phyloP scores from a whole-genome alignment of 2,888 invertebrate genomes.

The Cynaeus angustus region DNA sequence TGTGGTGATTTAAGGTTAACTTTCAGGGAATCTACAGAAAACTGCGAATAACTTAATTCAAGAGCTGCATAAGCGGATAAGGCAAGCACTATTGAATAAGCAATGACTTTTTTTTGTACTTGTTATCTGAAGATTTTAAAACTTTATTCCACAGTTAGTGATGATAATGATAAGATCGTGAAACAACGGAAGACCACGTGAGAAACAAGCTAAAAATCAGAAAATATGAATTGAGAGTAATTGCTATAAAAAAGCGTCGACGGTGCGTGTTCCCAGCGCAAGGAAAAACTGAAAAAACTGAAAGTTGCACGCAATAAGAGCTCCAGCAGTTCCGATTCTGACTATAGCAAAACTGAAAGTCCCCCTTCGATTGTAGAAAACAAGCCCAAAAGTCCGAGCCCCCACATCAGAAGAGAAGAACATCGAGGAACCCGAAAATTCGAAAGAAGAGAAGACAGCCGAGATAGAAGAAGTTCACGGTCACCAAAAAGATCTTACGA shows the following conservation, averaged over 20 bases:
- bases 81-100: conserved; percentile 89
- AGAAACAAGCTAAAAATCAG: conserved; percentile 90
- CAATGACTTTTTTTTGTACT: conserved; percentile 75
- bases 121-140: background rate
- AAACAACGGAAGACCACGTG: conserved; percentile 90
- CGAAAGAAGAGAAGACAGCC: conserved; percentile 45
- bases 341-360: conserved; percentile 62
- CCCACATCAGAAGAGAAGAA: conserved; percentile 39
- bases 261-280: conserved; percentile 74
- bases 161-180: conserved; percentile 94
- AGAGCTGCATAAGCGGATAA: conserved; percentile 93
- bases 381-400: conserved; percentile 50
- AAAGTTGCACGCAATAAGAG: conserved; percentile 67
- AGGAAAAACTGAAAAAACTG: conserved; percentile 5
- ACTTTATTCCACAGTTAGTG: conserved; percentile 83
- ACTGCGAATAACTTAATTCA: conserved; percentile 78
- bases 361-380: conserved; percentile 53
- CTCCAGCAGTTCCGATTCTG: conserved; percentile 71
- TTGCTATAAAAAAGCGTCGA: conserved; percentile 90
- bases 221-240: conserved; percentile 92
- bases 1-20: conserved; percentile 17
- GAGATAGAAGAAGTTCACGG: conserved; percentile 45
- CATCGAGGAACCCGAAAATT: conserved; percentile 28
- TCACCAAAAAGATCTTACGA: conserved; percentile 54
- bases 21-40: conserved; percentile 58